Evolutionary conservation across 37 sponge, comb jelly and placozoan genomes (phyloP), one percentile per base, ranked within the genome.

Genomic region (Dysidea cf. avara): DNA sequence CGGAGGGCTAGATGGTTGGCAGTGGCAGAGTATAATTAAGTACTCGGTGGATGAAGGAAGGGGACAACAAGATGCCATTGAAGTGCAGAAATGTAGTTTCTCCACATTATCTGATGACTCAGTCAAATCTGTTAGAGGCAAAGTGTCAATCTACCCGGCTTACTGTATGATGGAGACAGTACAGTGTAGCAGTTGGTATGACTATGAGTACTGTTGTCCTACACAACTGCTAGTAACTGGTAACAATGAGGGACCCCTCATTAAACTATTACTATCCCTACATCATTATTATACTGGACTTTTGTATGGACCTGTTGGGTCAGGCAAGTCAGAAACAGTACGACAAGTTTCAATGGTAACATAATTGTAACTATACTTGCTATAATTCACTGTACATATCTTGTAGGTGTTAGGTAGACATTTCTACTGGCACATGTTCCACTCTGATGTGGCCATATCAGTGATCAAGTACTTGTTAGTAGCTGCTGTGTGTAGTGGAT

Each of bases 331-430:
- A 35, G 76, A 48, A 52, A 49, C 69, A 17, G 55, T 39, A 22
- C 74, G 26, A n/a, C 83, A 80, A 30, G 12, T 60, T n/a, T 74
- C 82, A 39, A 66, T 59, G 75, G 83, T 79, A 74, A 40, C n/a
- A 7, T 24, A 25, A 30, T 2, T 33, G 34, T 33, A 61, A 26
- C 17, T 33, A 61, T 14, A 21, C 53, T 22, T 35, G 39, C 7
- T 54, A 32, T 38, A 17, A 11, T 64, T 32, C 18, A 25, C 22
- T 43, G 46, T 43, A 43, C 3, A 31, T 39, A 2, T 73, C 29
- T 34, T 69, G 2, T 37, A 87, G 87, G 21, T 76, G n/a, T 50
- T 87, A n/a, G 87, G 87, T 3, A 56, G 76, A 50, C 87, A 80
- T 14, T 80, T 33, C 71, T 77, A 72, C 53, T 36, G 28, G 21